Base-by-base conservation (phyloP, 2,888 invertebrate species). In the Platynereis dumerilii region DNA sequence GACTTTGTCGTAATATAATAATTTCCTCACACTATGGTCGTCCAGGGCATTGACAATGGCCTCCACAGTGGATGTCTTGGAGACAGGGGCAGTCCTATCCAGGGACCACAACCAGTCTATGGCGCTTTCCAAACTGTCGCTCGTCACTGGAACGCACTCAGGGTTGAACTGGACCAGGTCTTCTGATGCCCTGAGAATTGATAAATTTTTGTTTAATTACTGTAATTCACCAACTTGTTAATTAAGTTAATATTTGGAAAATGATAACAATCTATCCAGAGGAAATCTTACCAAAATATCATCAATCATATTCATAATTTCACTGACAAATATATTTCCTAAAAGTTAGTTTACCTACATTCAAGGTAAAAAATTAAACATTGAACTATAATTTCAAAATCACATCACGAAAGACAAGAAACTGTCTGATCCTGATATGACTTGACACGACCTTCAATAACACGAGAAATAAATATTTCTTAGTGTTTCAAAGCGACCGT, bases 81-180 rank as follows among this genome's bases (percentile, higher is more conserved):
- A 76, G 12, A 80, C 75, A 5, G 77, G 61, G 3, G 75, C 74
- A n/a, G 76, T 71, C 53, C 78, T 67, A 60, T 81, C 77, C 15
- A 80, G 71, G 10, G 69, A 66, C 78, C 79, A 78, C 57, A 83
- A 60, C 83, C 83, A 83, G 58, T 81, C 75, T 10, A 81, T 70
- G 24, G 82, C 83, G n/a, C 75, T 75, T 60, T 80, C 76, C 57
- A 83, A 71, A n/a, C 78, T 80, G 63, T 83, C 80, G 57, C 76
- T 74, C 7, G 80, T 78, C 28, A 83, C 80, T 7, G 79, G 79
- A 1, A 81, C 76, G 74, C 79, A 79, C 58, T 80, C 74, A 3
- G 72, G 67, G 29, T 74, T 75, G 70, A 77, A 83, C 60, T 70
- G 58, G 61, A 73, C 74, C 53, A 80, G 72, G 44, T 83, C 79